Percentiles rank a stretch among this genome's conserved stretches.
Conservation (phyloP, 2,888 invertebrate species). For the Ophion obscuratus region DNA sequence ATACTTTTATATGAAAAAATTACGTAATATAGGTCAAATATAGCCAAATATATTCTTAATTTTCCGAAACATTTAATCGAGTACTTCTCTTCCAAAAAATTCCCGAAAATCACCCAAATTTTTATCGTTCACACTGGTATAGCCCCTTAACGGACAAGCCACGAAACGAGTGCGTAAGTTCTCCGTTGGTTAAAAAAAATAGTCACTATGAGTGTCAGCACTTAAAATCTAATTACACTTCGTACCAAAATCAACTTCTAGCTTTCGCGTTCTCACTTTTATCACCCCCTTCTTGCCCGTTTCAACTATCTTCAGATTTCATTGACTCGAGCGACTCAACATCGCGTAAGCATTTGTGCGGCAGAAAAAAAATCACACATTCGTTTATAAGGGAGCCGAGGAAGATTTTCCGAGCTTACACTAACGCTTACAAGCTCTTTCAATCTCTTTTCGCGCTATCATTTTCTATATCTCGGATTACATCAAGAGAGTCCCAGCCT, state of each 20-base stretch:
- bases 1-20: too few relatives aligned
- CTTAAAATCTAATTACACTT: background rate
- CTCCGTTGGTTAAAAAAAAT: background rate
- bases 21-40: too few relatives aligned
- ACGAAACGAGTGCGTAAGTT: conserved; percentile 17
- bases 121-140: too few relatives aligned
- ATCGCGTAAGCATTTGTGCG: background rate
- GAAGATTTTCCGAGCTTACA: conserved; percentile 10
- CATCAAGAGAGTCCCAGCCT: background rate
- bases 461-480: conserved; percentile 29
- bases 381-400: background rate
- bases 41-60: too few relatives aligned
- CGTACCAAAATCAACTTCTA: background rate
- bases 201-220: background rate
- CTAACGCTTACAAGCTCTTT: conserved; percentile 27
- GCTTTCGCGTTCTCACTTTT: background rate
- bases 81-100: too few relatives aligned
- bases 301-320: background rate
- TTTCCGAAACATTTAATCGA: too few relatives aligned
- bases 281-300: background rate
- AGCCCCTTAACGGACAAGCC: conserved; percentile 34
- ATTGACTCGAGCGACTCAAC: background rate
- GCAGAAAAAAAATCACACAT: background rate
- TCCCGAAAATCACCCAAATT: too few relatives aligned
- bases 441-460: conserved; percentile 19